These are phyloP conservation scores for Tetramorium parvispinum DNA, from an alignment of 1,140 invertebrate genomes.

Conservation along the genomic window DNA sequence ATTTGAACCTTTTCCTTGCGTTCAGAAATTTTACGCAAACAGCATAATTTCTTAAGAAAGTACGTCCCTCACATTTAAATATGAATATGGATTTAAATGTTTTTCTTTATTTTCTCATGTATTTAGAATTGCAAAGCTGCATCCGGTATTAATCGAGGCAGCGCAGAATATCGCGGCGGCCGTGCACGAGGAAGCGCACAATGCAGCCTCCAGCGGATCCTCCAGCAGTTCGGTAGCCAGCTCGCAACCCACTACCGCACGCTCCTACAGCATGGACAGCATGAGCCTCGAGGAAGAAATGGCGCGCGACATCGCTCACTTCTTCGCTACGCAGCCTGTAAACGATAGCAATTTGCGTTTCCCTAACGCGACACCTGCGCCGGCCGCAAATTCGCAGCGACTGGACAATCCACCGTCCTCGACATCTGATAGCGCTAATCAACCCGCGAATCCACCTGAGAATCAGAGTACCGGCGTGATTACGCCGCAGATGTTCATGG, in stretches of 20 bases:
- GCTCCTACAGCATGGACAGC: conserved; percentile 85
- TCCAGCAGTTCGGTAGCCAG: conserved; percentile 76
- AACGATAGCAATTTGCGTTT: conserved; percentile 73
- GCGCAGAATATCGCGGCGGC: conserved; percentile 85
- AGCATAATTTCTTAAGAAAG: background rate
- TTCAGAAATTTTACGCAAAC: background rate
- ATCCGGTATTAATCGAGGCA: conserved; percentile 86
- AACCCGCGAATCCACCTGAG: background rate
- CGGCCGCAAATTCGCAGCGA: conserved; percentile 85
- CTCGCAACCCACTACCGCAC: conserved; percentile 78
- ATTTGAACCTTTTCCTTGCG: background rate
- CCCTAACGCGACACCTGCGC: conserved; percentile 84
- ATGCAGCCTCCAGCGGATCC: conserved; percentile 74
- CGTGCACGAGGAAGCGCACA: conserved; percentile 85
- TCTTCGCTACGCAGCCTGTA: conserved; percentile 80
- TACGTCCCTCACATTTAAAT: background rate
- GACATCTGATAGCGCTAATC: conserved; percentile 54
- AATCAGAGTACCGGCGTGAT: conserved; percentile 82
- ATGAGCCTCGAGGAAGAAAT: conserved; percentile 87
- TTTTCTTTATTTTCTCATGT: conserved; percentile 19
- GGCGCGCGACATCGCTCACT: conserved; percentile 86
- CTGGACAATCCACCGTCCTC: conserved; percentile 78
- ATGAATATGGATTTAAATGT: background rate
- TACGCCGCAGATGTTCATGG: conserved; percentile 87
- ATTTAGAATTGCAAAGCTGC: conserved; percentile 83